Base-by-base conservation (phyloP, 2,113 vertebrate genomes). In the Centrocercus urophasianus region DNA sequence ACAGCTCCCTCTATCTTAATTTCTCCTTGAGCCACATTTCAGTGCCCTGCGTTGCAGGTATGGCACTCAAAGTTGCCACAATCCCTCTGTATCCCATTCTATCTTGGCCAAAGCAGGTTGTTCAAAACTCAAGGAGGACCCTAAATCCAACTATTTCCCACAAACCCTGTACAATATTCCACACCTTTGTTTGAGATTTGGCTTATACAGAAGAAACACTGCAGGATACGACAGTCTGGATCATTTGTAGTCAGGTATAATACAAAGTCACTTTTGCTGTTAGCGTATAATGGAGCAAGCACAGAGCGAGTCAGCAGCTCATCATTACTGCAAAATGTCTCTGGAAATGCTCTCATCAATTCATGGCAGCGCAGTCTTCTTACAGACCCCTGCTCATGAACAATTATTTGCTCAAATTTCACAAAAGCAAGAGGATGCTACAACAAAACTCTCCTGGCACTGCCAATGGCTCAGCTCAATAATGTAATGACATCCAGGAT, bases 381-480 rank as follows among this genome's bases (percentile, higher is more conserved):
- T 88, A 96, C 81, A 96, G 93, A 83, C 92, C 87, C 92, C 86
- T 89, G 89, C 88, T 96, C 91, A 86, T 0, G 56, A 97, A 95
- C 95, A 97, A 96, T 97, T 97, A 96, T 96, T 97, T 94, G 93
- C 96, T 97, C 90, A 93, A 95, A 95, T 97, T 96, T 97, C 96
- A 95, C 70, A 63, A 95, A 97, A 96, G 93, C 90, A 78, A 87
- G 87, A 96, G 84, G 91, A 96, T 90, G 91, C 92, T 89, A 90
- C 30, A 87, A 96, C 92, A 97, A 96, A 97, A 96, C 88, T 97
- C 93, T 94, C 91, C 30, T 30, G 88, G 90, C 95, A 80, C 83
- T 91, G 95, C 93, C 93, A 96, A 76, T 1, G 12, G 91, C 94
- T 92, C 86, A 83, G 93, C 96, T 97, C 94, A 93, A 85, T 97